Evolutionary conservation across 2,888 invertebrate genomes (phyloP), one percentile per base, ranked within the genome.

Genomic region (Periphyllus acericola): DNA sequence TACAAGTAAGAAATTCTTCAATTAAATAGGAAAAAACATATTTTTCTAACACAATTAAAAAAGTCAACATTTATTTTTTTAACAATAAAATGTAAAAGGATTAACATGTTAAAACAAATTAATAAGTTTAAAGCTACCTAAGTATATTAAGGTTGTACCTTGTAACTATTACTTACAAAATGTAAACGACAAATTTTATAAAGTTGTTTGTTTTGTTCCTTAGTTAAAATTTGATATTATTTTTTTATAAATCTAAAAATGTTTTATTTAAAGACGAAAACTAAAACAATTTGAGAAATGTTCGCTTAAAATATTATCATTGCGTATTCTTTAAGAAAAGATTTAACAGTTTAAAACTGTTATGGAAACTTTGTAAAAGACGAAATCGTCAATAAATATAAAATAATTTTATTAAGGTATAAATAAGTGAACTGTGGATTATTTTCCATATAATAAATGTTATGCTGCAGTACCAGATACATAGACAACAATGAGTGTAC

Each of bases 311-410:
- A 1, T n/a, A 8, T 3, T 78, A 78, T 55, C 32, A 29, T 34
- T 46, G 25, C 29, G 1, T 52, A 46, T n/a, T 46, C 17, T 3
- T 21, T 14, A 34, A 29, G 25, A 81, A 81, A 25, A 82, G 40
- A 81, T 46, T n/a, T 68, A 68, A 68, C 14, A 52, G 32, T 72
- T 82, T 34, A 25, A 29, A 52, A 60, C 82, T 60, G 3, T 71
- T 74, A 55, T 55, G 52, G 32, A n/a, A 74, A 74, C 36, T 74
- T 55, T n/a, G 5, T 34, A 36, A 29, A n/a, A 55, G 29, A 46
- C 46, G 46, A 46, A 52, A 72, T 55, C 17, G 8, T 5, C 21
- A 71, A 79, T 80, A 55, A 72, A 71, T 86, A 32, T 74, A n/a
- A 21, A 46, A 52, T 32, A 11, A 66, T 66, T 36, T 40, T 81